These are phyloP conservation scores for Reticulitermes lucifugus DNA, from an alignment of 2,888 invertebrate genomes.

Conservation along the genomic window DNA sequence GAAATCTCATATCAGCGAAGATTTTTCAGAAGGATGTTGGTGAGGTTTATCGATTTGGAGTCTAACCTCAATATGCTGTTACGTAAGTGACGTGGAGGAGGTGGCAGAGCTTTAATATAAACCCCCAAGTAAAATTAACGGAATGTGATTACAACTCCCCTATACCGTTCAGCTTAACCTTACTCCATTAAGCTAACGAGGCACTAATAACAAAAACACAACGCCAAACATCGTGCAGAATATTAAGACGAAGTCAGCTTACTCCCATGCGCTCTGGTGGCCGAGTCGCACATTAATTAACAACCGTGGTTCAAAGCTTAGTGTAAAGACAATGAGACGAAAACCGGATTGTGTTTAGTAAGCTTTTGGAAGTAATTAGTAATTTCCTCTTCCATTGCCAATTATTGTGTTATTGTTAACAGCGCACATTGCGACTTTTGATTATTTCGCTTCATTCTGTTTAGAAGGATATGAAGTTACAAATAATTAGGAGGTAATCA, in stretches of 20 bases:
- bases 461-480: not conserved
- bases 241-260: not conserved
- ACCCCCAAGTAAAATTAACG: slow-evolving; percentile 33
- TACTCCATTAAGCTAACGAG: slow-evolving; percentile 37
- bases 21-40: too few relatives aligned
- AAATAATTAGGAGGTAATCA: not conserved
- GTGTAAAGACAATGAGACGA: not conserved
- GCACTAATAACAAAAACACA: slow-evolving; percentile 38
- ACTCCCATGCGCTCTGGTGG: slow-evolving; percentile 14
- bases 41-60: not conserved
- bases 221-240: not conserved
- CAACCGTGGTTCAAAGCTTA: not conserved
- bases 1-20: too few relatives aligned
- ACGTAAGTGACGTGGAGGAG: not conserved
- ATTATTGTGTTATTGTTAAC: not conserved
- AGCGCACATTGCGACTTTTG: not conserved
- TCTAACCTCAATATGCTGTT: not conserved
- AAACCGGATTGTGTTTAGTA: slow-evolving; percentile 11
- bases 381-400: not conserved
- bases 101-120: not conserved
- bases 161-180: slow-evolving; percentile 36
- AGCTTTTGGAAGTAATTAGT: not conserved
- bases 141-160: slow-evolving; percentile 30
- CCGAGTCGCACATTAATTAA: slow-evolving; percentile 25
- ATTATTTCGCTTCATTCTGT: not conserved